A percentile compares a stretch with the other conserved stretches of the same genome.
These are phyloP conservation scores for Malurus cyaneus DNA, from an alignment of 2,113 vertebrate genomes.

Conservation along the genomic window DNA sequence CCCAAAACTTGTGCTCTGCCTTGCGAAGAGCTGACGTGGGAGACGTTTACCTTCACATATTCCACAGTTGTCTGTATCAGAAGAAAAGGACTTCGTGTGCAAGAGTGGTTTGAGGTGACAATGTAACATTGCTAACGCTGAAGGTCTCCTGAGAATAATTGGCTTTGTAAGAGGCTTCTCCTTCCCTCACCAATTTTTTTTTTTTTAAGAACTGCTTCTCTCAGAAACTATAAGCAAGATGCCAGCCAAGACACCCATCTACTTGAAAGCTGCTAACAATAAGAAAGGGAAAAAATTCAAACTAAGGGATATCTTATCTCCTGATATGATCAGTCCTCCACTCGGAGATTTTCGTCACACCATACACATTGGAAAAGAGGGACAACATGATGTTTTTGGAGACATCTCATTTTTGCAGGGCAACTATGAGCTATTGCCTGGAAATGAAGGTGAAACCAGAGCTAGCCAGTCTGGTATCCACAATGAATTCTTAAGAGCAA, in stretches of 20 bases:
- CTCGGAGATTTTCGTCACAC: slow-evolving; percentile 98
- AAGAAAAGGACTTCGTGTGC: background rate
- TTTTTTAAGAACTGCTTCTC: background rate
- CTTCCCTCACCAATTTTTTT: background rate
- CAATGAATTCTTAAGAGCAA: slow-evolving; percentile 87
- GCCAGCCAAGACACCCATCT: slow-evolving; percentile 98
- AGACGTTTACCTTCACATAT: background rate
- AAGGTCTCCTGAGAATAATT: background rate
- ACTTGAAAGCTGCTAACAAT: slow-evolving; percentile 90
- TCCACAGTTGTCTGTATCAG: background rate
- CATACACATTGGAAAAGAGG: slow-evolving; percentile 94
- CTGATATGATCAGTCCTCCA: slow-evolving; percentile 98
- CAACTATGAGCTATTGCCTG: slow-evolving; percentile 92
- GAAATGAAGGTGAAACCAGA: slow-evolving; percentile 76
- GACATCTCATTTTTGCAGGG: slow-evolving; percentile 98
- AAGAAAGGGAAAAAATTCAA: slow-evolving; percentile 98
- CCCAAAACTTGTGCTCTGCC: background rate
- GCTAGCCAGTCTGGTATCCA: slow-evolving; percentile 78
- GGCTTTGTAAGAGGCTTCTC: background rate
- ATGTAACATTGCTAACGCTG: slow-evolving; percentile 19
- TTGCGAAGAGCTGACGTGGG: background rate
- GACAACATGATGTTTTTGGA: slow-evolving; percentile 92
- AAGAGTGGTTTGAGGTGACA: background rate
- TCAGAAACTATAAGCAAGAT: slow-evolving; percentile 71
- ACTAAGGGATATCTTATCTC: slow-evolving; percentile 93